Conservation (phyloP, 2,797 vertebrate species). For the Enteromius afrohamiltoni region DNA sequence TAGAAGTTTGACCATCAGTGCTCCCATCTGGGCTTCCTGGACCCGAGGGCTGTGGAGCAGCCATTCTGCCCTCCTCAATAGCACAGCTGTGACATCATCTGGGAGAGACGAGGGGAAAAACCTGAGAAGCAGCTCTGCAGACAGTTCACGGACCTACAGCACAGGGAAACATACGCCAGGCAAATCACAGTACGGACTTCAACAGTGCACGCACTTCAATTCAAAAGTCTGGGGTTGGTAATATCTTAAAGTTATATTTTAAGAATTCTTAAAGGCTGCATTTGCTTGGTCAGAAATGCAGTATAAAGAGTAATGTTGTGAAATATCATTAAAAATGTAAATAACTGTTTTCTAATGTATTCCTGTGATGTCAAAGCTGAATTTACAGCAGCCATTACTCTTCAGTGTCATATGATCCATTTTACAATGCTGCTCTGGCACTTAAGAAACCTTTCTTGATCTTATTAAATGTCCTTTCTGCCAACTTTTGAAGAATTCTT, state of each 20-base stretch:
- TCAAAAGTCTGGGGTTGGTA: not conserved
- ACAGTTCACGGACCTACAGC: constrained; percentile 86
- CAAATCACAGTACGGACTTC: not conserved
- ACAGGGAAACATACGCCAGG: not conserved
- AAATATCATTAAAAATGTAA: not conserved
- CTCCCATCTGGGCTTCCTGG: constrained; percentile 87
- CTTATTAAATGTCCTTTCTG: not conserved
- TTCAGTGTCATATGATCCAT: not conserved
- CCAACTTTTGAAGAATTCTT: not conserved
- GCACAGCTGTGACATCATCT: constrained; percentile 64
- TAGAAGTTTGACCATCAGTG: constrained; percentile 82
- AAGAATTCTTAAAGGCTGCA: not conserved
- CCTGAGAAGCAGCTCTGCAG: constrained; percentile 78
- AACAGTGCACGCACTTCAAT: not conserved
- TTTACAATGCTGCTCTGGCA: not conserved
- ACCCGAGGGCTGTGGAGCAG: constrained; percentile 84
- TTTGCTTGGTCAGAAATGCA: not conserved
- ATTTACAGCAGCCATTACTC: not conserved
- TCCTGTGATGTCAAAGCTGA: not conserved
- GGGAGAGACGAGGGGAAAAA: constrained; percentile 80
- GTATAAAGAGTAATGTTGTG: not conserved
- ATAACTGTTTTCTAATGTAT: not conserved
- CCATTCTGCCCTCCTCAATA: constrained; percentile 73
- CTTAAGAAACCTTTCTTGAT: not conserved
- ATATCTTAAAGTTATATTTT: not conserved